A percentile compares a stretch with the other conserved stretches of the same genome.
Conservation (phyloP, 2,113 vertebrate genomes). For the Heptranchias perlo region DNA sequence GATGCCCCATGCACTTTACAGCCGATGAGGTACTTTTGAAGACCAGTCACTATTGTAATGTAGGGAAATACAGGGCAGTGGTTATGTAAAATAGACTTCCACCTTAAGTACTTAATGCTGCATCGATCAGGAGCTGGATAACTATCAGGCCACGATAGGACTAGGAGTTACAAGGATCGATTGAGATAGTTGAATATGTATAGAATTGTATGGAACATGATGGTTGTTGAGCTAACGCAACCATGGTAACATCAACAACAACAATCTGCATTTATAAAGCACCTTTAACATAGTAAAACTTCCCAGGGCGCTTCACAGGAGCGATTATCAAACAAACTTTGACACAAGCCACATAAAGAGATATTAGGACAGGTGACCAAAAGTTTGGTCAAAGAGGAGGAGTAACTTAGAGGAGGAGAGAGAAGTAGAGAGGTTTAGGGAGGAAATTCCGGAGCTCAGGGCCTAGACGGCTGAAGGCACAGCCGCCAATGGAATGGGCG, state of each 20-base stretch:
- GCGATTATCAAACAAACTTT: not conserved
- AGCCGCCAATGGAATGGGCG: not conserved
- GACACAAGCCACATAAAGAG: not conserved
- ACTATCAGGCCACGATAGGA: not conserved
- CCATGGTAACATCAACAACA: not conserved
- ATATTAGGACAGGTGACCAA: not conserved
- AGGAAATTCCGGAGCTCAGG: not conserved
- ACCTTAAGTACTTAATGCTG: not conserved
- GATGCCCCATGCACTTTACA: not conserved
- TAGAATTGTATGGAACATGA: too few species aligned
- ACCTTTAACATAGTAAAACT: not conserved
- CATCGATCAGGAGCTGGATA: not conserved
- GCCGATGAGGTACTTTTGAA: not conserved
- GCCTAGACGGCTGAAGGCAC: not conserved
- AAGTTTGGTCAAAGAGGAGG: not conserved
- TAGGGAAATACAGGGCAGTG: not conserved
- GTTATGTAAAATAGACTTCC: not conserved
- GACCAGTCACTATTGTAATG: not conserved
- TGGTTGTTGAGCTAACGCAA: not conserved
- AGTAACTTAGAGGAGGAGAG: not conserved
- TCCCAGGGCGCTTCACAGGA: not conserved
- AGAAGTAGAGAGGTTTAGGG: not conserved
- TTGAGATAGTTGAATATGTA: not conserved
- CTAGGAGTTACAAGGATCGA: not conserved
- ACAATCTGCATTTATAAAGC: not conserved